Base-by-base conservation (phyloP, 1,140 invertebrate genomes). In the Melipona quadrifasciata region DNA sequence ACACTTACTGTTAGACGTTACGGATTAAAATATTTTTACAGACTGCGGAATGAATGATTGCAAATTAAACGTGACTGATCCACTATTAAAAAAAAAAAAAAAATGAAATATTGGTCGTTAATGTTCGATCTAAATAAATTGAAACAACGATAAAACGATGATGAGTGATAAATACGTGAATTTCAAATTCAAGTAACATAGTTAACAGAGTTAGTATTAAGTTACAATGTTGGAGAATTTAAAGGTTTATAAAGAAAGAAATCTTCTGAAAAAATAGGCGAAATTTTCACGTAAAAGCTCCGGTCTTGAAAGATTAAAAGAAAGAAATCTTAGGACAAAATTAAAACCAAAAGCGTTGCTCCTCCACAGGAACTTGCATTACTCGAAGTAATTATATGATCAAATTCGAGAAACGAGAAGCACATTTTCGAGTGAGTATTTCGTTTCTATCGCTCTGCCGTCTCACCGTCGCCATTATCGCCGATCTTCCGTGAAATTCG, bases 401-500 rank as follows among this genome's bases (percentile, higher is more conserved):
- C 51, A 5, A 71, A n/a, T 16, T 51, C 2, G 14, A 47, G 68
- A 16, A 71, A 71, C 21, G 1, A 5, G 31, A 19, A 39, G 31
- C 27, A 47, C 68, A 19, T n/a, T 51, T 71, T 71, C 31, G 24
- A 68, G 8, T 17, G 31, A 68, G 3, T 17, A 39, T 4, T 53
- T 65, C 24, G 80, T 27, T 82, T 58, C 53, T 47, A 31, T 8
- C 57, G 65, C 55, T 64, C 12, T 73, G 72, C 77, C 67, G 55
- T 72, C 67, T 65, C 84, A 73, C 86, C 67, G 67, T 39, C 39
- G 39, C 80, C 71, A 83, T 86, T 89, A 89, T 89, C 76, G 61
- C 10, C 87, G 72, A 89, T 86, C 67, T 76, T 78, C 39, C 34
- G 58, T 78, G 80, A 81, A 71, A 79, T 76, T 87, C 82, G 51